phyloP scores from a whole-genome alignment of 2,797 vertebrate species.

The Schizothorax lantsangensis region DNA sequence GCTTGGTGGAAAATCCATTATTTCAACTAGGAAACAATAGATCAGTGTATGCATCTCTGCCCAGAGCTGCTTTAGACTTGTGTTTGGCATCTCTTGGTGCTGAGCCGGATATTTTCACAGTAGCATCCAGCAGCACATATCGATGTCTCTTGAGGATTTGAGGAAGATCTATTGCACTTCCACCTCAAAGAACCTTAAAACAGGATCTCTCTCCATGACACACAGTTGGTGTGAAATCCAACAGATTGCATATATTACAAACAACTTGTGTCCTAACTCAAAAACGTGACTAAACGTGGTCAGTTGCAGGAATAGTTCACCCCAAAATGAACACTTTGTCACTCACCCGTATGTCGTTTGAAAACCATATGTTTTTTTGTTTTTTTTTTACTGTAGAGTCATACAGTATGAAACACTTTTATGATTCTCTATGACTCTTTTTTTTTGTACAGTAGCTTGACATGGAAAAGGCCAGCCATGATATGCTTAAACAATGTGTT shows the following conservation, averaged over 20 bases:
- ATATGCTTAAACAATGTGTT: background rate
- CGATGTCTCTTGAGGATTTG: slow-evolving; percentile 29
- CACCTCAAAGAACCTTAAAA: slow-evolving; percentile 45
- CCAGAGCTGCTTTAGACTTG: slow-evolving; percentile 43
- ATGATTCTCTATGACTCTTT: background rate
- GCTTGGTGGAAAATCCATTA: background rate
- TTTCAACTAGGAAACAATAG: slow-evolving; percentile 36
- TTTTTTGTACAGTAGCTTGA: background rate
- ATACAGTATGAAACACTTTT: background rate
- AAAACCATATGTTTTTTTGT: background rate
- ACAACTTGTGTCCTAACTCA: background rate
- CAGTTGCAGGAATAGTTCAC: slow-evolving; percentile 1
- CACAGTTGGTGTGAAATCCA: slow-evolving; percentile 12
- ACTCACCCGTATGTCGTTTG: background rate
- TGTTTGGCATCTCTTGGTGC: slow-evolving; percentile 41
- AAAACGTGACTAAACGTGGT: background rate
- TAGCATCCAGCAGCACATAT: slow-evolving; percentile 9
- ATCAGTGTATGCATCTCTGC: slow-evolving; percentile 27
- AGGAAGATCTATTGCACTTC: slow-evolving; percentile 50
- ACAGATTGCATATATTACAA: slow-evolving; percentile 20
- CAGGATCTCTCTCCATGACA: slow-evolving; percentile 20
- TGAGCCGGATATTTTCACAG: slow-evolving; percentile 9
- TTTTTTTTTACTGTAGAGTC: background rate
- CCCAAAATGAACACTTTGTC: background rate
- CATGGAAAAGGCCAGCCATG: background rate